Percentiles rank a stretch among this genome's conserved stretches.
phyloP scores from a whole-genome alignment of 2,888 invertebrate species.

The Lasioglossum vierecki region DNA sequence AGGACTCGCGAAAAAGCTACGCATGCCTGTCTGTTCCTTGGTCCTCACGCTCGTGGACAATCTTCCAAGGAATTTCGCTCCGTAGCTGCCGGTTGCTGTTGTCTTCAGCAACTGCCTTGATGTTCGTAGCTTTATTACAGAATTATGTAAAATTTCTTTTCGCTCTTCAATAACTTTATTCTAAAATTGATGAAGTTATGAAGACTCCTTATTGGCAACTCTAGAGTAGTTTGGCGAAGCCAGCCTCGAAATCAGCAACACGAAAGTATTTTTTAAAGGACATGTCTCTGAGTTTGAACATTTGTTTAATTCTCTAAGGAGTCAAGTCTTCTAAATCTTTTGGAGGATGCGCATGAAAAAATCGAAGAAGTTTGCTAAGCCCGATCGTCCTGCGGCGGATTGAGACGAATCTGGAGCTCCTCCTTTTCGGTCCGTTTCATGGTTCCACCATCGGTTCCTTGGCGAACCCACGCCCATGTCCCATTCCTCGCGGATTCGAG shows the following conservation, averaged over 20 bases:
- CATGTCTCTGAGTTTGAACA: not conserved
- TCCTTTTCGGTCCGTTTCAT: slow-evolving; percentile 45
- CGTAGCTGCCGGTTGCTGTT: not conserved
- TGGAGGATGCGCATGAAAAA: not conserved
- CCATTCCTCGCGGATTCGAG: slow-evolving; percentile 54
- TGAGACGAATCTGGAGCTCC: slow-evolving; percentile 66
- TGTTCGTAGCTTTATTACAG: not conserved
- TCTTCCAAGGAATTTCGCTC: slow-evolving; percentile 18
- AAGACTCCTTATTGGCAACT: too few relatives aligned
- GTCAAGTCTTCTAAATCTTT: not conserved
- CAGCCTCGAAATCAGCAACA: too few relatives aligned
- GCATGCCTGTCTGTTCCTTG: slow-evolving; percentile 22
- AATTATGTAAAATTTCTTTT: not conserved
- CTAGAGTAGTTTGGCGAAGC: too few relatives aligned
- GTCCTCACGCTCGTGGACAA: slow-evolving; percentile 24
- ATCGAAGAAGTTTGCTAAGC: slow-evolving; percentile 44
- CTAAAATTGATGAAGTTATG: too few relatives aligned
- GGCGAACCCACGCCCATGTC: slow-evolving; percentile 50
- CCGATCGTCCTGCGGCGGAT: slow-evolving; percentile 59
- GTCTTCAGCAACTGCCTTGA: not conserved
- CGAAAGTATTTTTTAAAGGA: not conserved
- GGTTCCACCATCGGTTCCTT: slow-evolving; percentile 34
- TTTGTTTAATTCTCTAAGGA: not conserved
- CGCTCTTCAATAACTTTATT: too few relatives aligned
- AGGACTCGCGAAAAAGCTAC: slow-evolving; percentile 49